Conservation (phyloP, 2,797 vertebrate species). For the Atherinosoma microstoma region DNA sequence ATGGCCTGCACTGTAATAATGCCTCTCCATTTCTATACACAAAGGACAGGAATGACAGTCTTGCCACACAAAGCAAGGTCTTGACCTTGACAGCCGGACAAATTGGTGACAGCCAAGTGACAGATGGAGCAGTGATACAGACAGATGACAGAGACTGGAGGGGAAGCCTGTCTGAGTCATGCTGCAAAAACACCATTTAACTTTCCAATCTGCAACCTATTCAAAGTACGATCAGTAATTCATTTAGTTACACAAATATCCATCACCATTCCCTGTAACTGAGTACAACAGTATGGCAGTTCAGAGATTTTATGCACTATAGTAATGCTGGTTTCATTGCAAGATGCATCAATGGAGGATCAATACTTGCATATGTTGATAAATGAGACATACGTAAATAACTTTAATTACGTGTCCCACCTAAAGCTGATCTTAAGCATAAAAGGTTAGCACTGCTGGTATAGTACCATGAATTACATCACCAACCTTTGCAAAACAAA, state of each 20-base stretch:
- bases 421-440: conserved; percentile 3
- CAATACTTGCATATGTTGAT: background rate
- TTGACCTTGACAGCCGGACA: conserved; percentile 24
- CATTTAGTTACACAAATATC: background rate
- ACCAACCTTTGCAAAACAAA: conserved; percentile 25
- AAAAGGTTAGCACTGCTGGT: conserved; percentile 8
- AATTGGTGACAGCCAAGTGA: conserved; percentile 34
- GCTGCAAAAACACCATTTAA: conserved; percentile 3
- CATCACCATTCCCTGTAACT: background rate
- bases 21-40: background rate
- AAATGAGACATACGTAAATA: conserved; percentile 3
- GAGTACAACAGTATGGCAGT: background rate
- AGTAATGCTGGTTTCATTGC: background rate
- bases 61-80: conserved; percentile 1
- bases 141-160: conserved; percentile 33
- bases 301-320: too few relatives aligned
- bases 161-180: background rate
- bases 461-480: conserved; percentile 25
- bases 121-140: conserved; percentile 47
- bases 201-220: background rate
- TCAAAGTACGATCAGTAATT: background rate
- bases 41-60: conserved; percentile 14
- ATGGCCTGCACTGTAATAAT: background rate
- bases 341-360: background rate
- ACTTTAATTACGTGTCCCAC: background rate